Evolutionary conservation across 1,140 invertebrate species (phyloP), one percentile per base, ranked within the genome.

Genomic region (Drosophila tropicalis): DNA sequence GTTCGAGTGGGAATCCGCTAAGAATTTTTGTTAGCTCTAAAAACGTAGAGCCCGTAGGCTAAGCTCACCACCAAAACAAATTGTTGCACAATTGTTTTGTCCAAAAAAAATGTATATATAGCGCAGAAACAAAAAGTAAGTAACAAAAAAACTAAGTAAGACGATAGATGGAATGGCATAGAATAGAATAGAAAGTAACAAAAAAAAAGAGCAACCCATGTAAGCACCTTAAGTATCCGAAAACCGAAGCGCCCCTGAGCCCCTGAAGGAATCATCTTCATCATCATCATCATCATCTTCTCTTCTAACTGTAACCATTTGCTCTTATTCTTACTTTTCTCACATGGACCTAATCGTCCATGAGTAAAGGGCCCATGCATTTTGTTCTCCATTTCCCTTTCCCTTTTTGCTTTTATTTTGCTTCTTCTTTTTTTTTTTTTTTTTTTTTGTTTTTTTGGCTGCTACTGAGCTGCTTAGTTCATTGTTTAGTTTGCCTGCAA

Each of bases 51-150:
- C 66, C 54, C 25, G 60, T 36, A 70, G 70, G 73, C 79, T 89
- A 66, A 89, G 80, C 84, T 76, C 84, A 89, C 84, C 84, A 89
- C 84, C 84, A 89, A 72, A 70, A 71, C 84, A 84, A 89, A 89
- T 89, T 89, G 84, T 87, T 68, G 70, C 76, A 79, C 79, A 86
- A 86, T 79, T 76, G 57, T 67, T 55, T 75, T 55, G 67, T 56
- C 34, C 32, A 12, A 39, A 2, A 29, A 29, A 29, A 29, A 25
- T 22, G 2, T 3, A 22, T 22, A 22, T 29, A 29, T 29, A 29
- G 25, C 4, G 25, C 34, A 54, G 62, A 44, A 61, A 64, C 63
- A 58, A 58, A 10, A 67, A 15, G n/a, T n/a, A n/a, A n/a, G n/a
- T n/a, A n/a, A 47, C n/a, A 47, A 71, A 58, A 76, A 39, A 13